Evolutionary conservation across 2,888 invertebrate genomes (phyloP).

Genomic region (Plagodis dolabraria): DNA sequence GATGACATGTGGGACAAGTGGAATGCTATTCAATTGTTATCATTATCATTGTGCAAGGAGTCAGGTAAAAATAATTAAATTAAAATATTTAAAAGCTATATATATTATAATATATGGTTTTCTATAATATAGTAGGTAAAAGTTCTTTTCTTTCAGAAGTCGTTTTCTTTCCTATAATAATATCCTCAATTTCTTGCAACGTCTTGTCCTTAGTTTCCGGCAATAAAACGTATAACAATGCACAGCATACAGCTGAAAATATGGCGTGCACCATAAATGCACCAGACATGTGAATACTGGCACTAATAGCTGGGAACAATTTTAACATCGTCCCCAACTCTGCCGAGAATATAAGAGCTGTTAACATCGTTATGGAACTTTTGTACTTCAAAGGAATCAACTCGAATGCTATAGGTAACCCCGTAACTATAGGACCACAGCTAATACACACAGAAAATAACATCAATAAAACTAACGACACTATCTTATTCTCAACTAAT

Average conservation of each 20-base stretch:
- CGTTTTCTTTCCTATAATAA: neutral
- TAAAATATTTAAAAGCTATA: too few species aligned
- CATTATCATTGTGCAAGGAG: too few species aligned
- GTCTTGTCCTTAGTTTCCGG: slow-evolving; percentile 33
- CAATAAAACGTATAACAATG: slow-evolving; percentile 4
- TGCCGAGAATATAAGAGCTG: neutral
- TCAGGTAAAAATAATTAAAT: too few species aligned
- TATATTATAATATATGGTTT: too few species aligned
- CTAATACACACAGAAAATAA: slow-evolving; percentile 19
- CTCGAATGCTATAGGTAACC: slow-evolving; percentile 14
- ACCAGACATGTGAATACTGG: neutral
- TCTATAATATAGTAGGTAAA: neutral
- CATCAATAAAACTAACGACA: slow-evolving; percentile 12
- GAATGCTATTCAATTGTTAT: too few species aligned
- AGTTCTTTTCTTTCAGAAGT: neutral
- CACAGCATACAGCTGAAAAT: neutral
- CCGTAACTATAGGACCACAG: slow-evolving; percentile 20
- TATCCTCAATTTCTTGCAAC: slow-evolving; percentile 30
- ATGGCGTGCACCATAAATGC: slow-evolving; percentile 1
- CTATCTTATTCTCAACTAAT: slow-evolving; percentile 9
- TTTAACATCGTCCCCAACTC: neutral
- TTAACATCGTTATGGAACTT: slow-evolving; percentile 10
- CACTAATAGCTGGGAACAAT: neutral
- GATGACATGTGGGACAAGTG: too few species aligned
- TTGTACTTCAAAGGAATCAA: slow-evolving; percentile 19